Evolutionary conservation across 2,888 invertebrate species (phyloP), one percentile per base, ranked within the genome.

Genomic region (Herminia tarsipennalis): DNA sequence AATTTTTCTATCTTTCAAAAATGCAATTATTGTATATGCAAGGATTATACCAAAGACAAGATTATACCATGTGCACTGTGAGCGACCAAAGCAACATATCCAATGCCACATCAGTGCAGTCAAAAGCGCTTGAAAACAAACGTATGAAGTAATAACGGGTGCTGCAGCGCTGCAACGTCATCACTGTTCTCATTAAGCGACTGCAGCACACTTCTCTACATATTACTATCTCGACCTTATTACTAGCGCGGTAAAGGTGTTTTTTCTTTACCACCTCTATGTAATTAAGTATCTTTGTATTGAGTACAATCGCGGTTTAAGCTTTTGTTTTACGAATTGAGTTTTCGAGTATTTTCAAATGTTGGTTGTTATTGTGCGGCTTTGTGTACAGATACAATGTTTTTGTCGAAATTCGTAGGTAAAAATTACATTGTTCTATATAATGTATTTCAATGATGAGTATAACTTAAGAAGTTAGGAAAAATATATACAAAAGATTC

Each of bases 171-270:
- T 57, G 62, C 55, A 56, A 42, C 56, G 56, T 67, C 76, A 71
- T 77, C 78, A 78, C 72, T 77, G 68, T 66, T 42, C 76, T 73
- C 73, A 80, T 79, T 80, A 78, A 67, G 45, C 55, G 56, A 46
- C 60, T 56, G 64, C 55, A 58, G 51, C 24, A 42, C 36, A 51
- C 43, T 61, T 55, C 64, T 57, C 64, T 56, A 54, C 56, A 52
- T 45, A 60, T 57, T 65, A 52, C 46, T 44, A 61, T 63, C 51
- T 60, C 56, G 43, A 65, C 73, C 52, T 64, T 75, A 67, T 71
- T 61, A 37, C 44, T 30, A 32, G 34, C 28, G 37, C 27, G 49
- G 55, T 63, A 69, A 61, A 61, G 49, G 41, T 40, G 53, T 42
- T 49, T 61, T 60, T 64, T 34, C 45, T 47, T 21, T 34, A 38